phyloP scores from a whole-genome alignment of 2,888 invertebrate species.

The Pachycephus smyrnensis region DNA sequence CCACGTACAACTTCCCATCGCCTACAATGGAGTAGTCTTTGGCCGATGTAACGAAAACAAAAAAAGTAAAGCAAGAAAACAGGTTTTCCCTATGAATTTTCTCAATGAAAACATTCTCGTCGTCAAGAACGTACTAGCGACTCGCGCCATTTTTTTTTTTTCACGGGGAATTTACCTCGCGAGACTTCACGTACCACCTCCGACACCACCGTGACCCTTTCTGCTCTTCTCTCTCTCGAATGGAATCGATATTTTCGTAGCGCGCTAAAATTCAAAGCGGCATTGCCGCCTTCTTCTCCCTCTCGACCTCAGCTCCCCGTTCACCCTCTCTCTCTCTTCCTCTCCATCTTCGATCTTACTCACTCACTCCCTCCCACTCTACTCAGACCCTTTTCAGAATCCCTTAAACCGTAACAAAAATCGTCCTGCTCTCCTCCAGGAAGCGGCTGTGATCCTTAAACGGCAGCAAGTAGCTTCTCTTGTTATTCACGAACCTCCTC shows the following conservation, averaged over 20 bases:
- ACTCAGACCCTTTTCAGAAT: neutral
- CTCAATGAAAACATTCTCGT: neutral
- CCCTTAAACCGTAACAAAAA: neutral
- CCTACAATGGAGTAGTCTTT: neutral
- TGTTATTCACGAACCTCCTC: neutral
- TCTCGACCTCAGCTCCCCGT: slow-evolving; percentile 17
- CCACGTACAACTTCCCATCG: neutral
- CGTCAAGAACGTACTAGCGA: neutral
- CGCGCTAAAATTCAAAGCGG: neutral
- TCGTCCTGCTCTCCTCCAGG: neutral
- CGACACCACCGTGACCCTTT: slow-evolving; percentile 7
- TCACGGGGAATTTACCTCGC: neutral
- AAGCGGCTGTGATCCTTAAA: neutral
- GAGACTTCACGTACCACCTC: neutral
- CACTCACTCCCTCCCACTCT: slow-evolving; percentile 8
- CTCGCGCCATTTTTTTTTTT: neutral
- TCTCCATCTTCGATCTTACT: slow-evolving; percentile 2
- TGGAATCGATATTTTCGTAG: neutral
- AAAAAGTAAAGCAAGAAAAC: neutral
- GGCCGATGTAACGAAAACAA: neutral
- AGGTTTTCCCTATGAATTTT: neutral
- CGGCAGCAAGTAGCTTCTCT: neutral
- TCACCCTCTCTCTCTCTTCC: slow-evolving; percentile 5
- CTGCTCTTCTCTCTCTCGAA: slow-evolving; percentile 9
- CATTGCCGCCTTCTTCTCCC: slow-evolving; percentile 18